Evolutionary conservation across 1,140 invertebrate species (phyloP).

Genomic region (Leptonema lineaticorne): DNA sequence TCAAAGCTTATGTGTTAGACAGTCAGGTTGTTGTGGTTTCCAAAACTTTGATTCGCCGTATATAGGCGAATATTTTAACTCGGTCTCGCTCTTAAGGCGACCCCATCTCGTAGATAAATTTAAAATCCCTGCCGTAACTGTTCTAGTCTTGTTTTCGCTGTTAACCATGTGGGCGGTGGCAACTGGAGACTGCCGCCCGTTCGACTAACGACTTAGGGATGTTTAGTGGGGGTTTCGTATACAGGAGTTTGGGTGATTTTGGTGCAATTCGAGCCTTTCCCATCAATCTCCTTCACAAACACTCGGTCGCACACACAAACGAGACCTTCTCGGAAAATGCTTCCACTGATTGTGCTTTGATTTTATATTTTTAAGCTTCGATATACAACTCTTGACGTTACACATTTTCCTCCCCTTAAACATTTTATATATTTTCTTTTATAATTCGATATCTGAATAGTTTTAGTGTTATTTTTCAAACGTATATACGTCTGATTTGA

Average conservation of each 20-base stretch:
- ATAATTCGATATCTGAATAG: too few relatives aligned
- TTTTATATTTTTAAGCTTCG: conserved; percentile 23
- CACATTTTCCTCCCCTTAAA: background rate
- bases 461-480: too few relatives aligned
- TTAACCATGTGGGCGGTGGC: background rate
- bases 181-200: background rate
- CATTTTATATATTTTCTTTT: background rate
- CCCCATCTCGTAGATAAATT: too few relatives aligned
- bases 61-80: too few relatives aligned
- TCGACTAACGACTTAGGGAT: too few relatives aligned
- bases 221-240: background rate
- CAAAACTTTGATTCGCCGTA: too few relatives aligned
- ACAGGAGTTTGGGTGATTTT: too few relatives aligned
- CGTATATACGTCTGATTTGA: too few relatives aligned
- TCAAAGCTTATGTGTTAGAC: too few relatives aligned
- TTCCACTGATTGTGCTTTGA: conserved; percentile 20
- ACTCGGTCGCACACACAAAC: conserved; percentile 27
- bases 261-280: conserved; percentile 17
- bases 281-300: conserved; percentile 35
- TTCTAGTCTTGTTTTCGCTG: conserved; percentile 1
- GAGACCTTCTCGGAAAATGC: background rate
- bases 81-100: too few relatives aligned
- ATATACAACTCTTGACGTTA: background rate
- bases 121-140: too few relatives aligned
- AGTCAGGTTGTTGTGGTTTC: too few relatives aligned